Evolutionary conservation across 2,113 vertebrate genomes (phyloP), one percentile per base, ranked within the genome.

Genomic region (Perognathus longimembris): DNA sequence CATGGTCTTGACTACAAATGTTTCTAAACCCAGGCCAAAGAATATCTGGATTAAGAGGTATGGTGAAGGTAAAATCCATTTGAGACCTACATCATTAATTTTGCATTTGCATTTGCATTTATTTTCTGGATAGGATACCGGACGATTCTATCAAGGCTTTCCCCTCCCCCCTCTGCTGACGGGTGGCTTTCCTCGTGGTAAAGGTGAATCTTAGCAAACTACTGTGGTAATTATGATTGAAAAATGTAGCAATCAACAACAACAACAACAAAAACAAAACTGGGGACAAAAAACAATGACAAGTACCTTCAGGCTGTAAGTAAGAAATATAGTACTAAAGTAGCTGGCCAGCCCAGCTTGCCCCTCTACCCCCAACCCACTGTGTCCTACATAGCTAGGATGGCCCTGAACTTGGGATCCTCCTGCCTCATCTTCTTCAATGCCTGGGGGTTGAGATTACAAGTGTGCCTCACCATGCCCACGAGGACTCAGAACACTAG

Each of bases 281-380:
- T 66, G 34, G 92, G n/a, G 11, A 91, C 61, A 94, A 73, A n/a
- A 79, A 95, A 85, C 45, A 87, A 84, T 86, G 32, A 42, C 34
- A 84, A 93, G 73, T 10, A 83, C 7, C 74, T 69, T 83, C 18
- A 71, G 7, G n/a, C n/a, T 83, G 32, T 24, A 90, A 91, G 32
- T 32, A 76, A 73, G 24, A 89, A 78, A 80, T 75, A 38, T 18
- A 54, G 14, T 54, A 54, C 15, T 54, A 54, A 54, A 54, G 50
- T 18, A 54, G 50, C 50, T 54, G 50, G 50, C 50, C 17, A 54
- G 50, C 50, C 50, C 17, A 17, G 50, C 15, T 54, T 54, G 50
- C 14, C 50, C 50, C 17, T 15, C 50, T 15, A 2, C 11, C 15
- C 15, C 50, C 15, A 15, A 12, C 50, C 50, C 50, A 54, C 14